phyloP scores from a whole-genome alignment of 2,113 vertebrate species.

The Polyodon spathula region DNA sequence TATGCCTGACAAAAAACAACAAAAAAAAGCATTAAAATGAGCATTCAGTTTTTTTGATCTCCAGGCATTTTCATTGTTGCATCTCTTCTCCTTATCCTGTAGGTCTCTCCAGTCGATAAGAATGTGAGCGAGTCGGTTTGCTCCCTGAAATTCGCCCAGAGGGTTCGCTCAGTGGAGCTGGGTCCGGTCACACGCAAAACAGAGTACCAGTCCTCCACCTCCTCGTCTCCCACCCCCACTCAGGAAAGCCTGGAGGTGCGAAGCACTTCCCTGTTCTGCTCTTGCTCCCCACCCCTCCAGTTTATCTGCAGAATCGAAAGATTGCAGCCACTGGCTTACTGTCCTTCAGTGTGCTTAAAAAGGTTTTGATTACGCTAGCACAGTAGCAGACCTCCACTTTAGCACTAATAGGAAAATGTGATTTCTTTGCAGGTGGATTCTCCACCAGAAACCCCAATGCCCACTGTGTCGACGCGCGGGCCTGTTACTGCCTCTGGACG shows the following conservation, averaged over 20 bases:
- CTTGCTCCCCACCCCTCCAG: neutral
- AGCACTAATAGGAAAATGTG: too few relatives aligned
- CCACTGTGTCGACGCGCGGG: constrained; percentile 53
- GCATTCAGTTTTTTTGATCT: too few relatives aligned
- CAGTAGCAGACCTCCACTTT: too few relatives aligned
- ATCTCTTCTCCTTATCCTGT: neutral
- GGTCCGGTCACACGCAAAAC: constrained; percentile 54
- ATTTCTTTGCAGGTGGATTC: constrained; percentile 50
- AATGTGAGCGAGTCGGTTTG: constrained; percentile 83
- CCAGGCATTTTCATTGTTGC: too few relatives aligned
- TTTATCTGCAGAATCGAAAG: too few relatives aligned
- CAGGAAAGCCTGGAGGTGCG: constrained; percentile 84
- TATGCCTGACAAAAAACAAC: too few relatives aligned
- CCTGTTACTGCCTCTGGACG: constrained; percentile 50
- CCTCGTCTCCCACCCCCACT: constrained; percentile 53
- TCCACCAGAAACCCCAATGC: constrained; percentile 52
- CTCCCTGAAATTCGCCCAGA: constrained; percentile 88
- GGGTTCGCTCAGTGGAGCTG: constrained; percentile 83
- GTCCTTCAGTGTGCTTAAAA: neutral
- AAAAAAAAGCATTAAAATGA: too few relatives aligned
- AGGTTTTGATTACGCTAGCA: too few relatives aligned
- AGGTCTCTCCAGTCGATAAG: constrained; percentile 78
- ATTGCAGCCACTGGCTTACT: neutral
- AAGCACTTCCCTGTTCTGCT: too few relatives aligned
- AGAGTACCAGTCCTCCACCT: constrained; percentile 63